Base-by-base conservation (phyloP, 2,888 invertebrate genomes). In the Electrophaes corylata region DNA sequence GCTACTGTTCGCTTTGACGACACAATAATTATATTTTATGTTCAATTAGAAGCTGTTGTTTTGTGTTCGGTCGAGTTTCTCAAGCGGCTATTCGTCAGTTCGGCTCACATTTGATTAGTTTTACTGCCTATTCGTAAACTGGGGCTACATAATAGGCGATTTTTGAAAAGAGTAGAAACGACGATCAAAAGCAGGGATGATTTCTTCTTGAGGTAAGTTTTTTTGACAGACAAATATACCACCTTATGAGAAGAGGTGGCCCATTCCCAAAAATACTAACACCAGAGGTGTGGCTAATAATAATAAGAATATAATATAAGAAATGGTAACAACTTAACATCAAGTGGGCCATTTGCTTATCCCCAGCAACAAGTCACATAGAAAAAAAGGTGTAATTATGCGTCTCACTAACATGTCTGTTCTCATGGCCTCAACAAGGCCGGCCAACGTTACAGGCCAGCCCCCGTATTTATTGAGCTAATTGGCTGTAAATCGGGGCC, bases 401-500 rank as follows among this genome's bases (percentile, higher is more conserved):
- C n/a, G n/a, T n/a, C n/a, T n/a, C n/a, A 29, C 10, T 12, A 8
- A 11, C n/a, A 23, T 43, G 29, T 41, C 6, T 31, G 35, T 44
- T 45, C 73, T 77, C 51, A 51, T 78, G 71, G 82, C 77, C 75
- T 68, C 51, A 75, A 73, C 70, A 62, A 12, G 43, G 41, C 37
- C 71, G 64, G 70, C 72, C 78, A 67, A 76, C 71, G 69, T 68
- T 75, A 77, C 77, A 81, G 75, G 69, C 75, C 74, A 77, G 77
- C 79, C 77, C 68, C 82, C 74, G 81, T 85, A 83, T 89, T 90
- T 88, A 88, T 86, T 82, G 79, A 83, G 75, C 78, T 90, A 90
- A 90, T 90, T 90, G 88, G 89, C 85, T 85, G 84, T 90, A 88
- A 88, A 90, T 87, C 77, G 81, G 73, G 79, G 70, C 77, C 69